These are phyloP conservation scores for Melanchra persicariae DNA, from an alignment of 2,888 invertebrate genomes.

Conservation along the genomic window DNA sequence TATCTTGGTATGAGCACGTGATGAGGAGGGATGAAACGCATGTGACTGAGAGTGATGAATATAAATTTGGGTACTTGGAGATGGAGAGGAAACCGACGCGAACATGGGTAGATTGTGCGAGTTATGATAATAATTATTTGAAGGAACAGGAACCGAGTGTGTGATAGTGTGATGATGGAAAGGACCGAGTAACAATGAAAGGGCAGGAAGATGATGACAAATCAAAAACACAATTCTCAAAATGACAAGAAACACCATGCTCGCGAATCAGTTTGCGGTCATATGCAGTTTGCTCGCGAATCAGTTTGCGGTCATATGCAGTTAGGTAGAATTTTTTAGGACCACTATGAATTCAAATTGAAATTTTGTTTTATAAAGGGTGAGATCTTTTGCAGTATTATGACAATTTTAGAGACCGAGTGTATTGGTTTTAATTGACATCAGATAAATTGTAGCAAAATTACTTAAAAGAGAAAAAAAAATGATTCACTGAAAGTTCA, in stretches of 20 bases:
- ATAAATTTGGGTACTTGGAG: not conserved
- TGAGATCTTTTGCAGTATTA: not conserved
- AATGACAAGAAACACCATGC: constrained; percentile 63
- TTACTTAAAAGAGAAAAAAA: constrained; percentile 51
- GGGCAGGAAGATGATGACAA: constrained; percentile 6
- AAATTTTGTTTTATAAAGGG: constrained; percentile 2
- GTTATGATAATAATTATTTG: not conserved
- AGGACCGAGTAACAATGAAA: not conserved
- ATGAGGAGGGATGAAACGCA: not conserved
- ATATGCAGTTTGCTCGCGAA: constrained; percentile 54
- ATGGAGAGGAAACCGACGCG: not conserved
- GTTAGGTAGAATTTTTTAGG: not conserved
- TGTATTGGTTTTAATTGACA: constrained; percentile 47
- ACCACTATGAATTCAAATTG: constrained; percentile 4
- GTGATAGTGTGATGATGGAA: not conserved
- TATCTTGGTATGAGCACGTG: not conserved
- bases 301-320: constrained; percentile 21
- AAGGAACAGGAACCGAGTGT: not conserved
- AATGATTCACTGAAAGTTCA: constrained; percentile 76
- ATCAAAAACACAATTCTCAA: constrained; percentile 53
- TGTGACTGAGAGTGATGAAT: not conserved
- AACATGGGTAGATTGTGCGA: not conserved
- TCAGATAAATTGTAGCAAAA: constrained; percentile 58
- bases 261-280: constrained; percentile 43
- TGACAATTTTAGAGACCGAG: constrained; percentile 28